phyloP scores from a whole-genome alignment of 2,888 invertebrate species.

The Drosophila borborema region DNA sequence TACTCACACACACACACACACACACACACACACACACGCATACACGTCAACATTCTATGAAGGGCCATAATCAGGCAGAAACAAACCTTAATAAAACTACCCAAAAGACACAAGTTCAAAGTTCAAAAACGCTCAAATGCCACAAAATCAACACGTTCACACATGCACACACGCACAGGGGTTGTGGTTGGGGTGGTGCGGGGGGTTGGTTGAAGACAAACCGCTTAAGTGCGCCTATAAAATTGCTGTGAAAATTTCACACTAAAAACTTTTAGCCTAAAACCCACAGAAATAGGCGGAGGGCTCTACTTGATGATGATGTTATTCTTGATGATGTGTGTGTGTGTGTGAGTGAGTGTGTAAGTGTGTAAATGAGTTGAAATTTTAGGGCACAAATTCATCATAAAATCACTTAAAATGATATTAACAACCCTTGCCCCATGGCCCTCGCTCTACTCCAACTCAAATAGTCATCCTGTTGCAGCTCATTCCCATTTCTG shows the following conservation, averaged over 20 bases:
- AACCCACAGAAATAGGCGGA: slow-evolving; percentile 52
- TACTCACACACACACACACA: slow-evolving; percentile 9
- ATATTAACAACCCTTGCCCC: slow-evolving; percentile 72
- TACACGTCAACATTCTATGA: slow-evolving; percentile 42
- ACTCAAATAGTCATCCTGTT: neutral
- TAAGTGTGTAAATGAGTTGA: slow-evolving; percentile 64
- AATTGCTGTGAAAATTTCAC: slow-evolving; percentile 78
- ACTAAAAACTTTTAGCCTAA: slow-evolving; percentile 75
- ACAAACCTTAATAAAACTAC: slow-evolving; percentile 53
- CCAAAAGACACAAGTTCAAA: slow-evolving; percentile 63
- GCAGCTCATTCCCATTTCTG: slow-evolving; percentile 4
- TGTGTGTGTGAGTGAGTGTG: slow-evolving; percentile 16
- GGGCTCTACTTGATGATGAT: slow-evolving; percentile 37
- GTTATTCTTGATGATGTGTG: slow-evolving; percentile 47
- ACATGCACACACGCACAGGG: slow-evolving; percentile 29
- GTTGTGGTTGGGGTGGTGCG: neutral
- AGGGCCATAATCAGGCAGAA: slow-evolving; percentile 57
- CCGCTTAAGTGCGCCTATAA: slow-evolving; percentile 80
- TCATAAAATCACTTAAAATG: slow-evolving; percentile 84
- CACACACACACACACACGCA: slow-evolving; percentile 2
- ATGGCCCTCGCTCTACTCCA: slow-evolving; percentile 18
- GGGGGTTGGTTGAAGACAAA: slow-evolving; percentile 56
- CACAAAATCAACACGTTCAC: slow-evolving; percentile 71
- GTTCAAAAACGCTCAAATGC: slow-evolving; percentile 78
- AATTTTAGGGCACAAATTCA: slow-evolving; percentile 82